Percentiles rank a stretch among this genome's conserved stretches.
Evolutionary conservation across 2,113 vertebrate species (phyloP).

Genomic region (Trogon surrucura): DNA sequence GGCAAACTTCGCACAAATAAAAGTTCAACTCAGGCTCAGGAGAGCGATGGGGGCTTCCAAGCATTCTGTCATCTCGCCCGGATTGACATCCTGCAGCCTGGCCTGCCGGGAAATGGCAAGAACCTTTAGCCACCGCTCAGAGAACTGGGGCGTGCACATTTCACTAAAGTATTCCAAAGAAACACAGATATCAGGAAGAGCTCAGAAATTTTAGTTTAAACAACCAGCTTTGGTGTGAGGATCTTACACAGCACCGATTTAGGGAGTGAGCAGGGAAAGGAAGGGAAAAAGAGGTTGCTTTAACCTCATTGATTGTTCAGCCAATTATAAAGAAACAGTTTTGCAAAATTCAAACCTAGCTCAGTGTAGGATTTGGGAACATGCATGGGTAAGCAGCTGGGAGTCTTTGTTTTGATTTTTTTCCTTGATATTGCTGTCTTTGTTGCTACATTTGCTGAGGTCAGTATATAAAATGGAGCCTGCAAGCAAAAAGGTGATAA

Average conservation of each 20-base stretch:
- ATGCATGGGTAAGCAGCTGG: conserved; percentile 47
- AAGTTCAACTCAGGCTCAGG: neutral
- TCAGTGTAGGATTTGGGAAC: conserved; percentile 14
- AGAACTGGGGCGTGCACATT: neutral
- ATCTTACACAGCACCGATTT: neutral
- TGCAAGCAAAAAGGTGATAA: conserved; percentile 33
- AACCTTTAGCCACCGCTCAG: neutral
- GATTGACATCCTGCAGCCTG: neutral
- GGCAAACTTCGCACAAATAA: conserved; percentile 2
- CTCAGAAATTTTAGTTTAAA: neutral
- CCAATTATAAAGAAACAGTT: neutral
- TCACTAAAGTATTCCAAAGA: neutral
- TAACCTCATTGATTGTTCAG: conserved; percentile 6
- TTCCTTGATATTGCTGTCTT: conserved; percentile 12
- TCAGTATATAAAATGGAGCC: neutral
- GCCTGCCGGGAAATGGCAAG: neutral
- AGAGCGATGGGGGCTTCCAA: conserved; percentile 2
- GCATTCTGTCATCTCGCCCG: conserved; percentile 3
- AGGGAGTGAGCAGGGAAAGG: neutral
- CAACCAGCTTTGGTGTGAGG: neutral
- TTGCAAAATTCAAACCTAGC: conserved; percentile 18
- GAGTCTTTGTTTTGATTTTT: conserved; percentile 45
- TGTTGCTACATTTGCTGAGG: conserved; percentile 30
- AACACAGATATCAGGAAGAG: neutral
- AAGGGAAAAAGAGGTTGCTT: neutral